Base-by-base conservation (phyloP, 2,888 invertebrate genomes). In the Himalopsyche japonica region DNA sequence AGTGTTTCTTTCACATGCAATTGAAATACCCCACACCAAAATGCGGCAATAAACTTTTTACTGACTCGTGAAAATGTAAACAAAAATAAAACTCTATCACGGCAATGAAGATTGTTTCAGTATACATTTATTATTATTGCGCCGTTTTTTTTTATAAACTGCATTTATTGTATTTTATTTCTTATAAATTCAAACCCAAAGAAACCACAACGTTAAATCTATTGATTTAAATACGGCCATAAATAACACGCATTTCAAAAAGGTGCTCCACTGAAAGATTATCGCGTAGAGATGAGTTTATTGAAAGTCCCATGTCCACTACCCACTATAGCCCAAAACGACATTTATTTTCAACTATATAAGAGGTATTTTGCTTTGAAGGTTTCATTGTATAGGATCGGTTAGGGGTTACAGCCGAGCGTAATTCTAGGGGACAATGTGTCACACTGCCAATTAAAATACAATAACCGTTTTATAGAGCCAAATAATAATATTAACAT, bases 361-460 rank as follows among this genome's bases (percentile, higher is more conserved):
- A 70, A 20, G 70, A 70, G 8, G 27, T 12, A 27, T 70, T 70
- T 70, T 70, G 24, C 27, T 70, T 27, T 70, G 70, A 70, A 27
- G 8, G 15, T 70, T 70, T 70, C 30, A 12, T 7, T 57, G 20
- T 15, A 70, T 15, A 12, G 70, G 76, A 77, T 77, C 34, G 34
- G 82, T 78, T 49, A 77, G 77, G 77, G 70, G 49, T 49, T 70
- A 70, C 70, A 70, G 70, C 27, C 70, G 64, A 49, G 80, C 76
- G 37, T 20, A 48, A 49, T 43, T 49, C 15, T 70, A 30, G 57
- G 85, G 77, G 79, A 85, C 82, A 79, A 85, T 83, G 85, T 86
- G 82, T 86, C 82, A 76, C 84, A 78, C 27, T 81, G 86, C 86
- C 86, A 86, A 86, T 86, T 86, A 86, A 86, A 86, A 85, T 85